Conservation (phyloP, 2,113 vertebrate genomes). For the Tympanuchus pallidicinctus region DNA sequence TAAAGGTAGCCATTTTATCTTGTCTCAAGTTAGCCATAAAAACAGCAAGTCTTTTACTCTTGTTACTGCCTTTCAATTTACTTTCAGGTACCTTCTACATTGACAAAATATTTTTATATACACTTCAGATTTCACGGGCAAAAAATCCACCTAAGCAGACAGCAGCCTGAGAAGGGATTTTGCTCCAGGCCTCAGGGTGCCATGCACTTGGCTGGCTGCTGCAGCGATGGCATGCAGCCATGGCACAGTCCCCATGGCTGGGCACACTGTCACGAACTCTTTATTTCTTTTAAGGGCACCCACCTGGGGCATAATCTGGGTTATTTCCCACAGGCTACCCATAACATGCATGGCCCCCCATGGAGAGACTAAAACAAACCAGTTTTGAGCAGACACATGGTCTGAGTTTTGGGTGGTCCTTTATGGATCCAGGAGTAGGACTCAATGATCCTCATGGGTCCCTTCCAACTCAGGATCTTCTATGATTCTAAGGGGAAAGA, state of each 20-base stretch:
- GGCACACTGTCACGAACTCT: fast-evolving
- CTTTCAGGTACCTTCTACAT: background rate
- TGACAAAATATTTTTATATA: background rate
- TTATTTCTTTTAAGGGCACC: background rate
- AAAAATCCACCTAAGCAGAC: background rate
- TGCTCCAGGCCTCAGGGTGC: background rate
- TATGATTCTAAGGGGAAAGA: background rate
- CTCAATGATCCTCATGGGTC: too few species aligned
- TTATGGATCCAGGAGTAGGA: too few species aligned
- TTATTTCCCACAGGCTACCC: background rate
- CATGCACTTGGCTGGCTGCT: background rate
- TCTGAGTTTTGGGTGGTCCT: too few species aligned
- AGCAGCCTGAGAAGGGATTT: background rate
- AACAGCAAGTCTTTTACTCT: fast-evolving
- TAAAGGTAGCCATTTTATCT: background rate
- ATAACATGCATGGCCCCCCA: fast-evolving
- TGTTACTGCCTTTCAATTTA: background rate
- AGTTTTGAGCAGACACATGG: background rate
- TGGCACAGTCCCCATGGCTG: background rate
- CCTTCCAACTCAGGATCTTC: too few species aligned
- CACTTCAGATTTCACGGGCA: background rate
- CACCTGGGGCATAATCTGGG: background rate
- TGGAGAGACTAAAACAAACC: background rate
- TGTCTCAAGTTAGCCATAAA: background rate
- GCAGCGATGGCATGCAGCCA: fast-evolving